phyloP scores from a whole-genome alignment of 2,888 invertebrate species.

The Folsomia manolachei region DNA sequence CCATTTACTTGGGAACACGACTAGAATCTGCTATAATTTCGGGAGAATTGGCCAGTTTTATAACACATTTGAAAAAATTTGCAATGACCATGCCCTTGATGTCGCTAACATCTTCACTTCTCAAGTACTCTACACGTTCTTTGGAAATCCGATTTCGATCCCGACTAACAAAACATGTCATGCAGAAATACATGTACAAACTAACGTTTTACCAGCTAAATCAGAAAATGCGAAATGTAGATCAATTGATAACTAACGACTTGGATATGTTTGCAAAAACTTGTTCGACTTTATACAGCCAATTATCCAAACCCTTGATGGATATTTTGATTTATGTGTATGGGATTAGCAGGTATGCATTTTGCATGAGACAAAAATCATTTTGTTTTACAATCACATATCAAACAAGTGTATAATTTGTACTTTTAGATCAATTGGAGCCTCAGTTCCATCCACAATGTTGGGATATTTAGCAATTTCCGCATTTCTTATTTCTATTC shows the following conservation, averaged over 20 bases:
- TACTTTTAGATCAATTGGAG: constrained; percentile 58
- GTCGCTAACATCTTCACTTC: constrained; percentile 24
- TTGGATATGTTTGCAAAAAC: constrained; percentile 97
- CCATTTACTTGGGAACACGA: constrained; percentile 89
- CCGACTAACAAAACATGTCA: constrained; percentile 79
- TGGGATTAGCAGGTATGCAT: constrained; percentile 68
- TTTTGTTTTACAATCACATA: not conserved
- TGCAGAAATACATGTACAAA: constrained; percentile 87
- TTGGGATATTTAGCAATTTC: constrained; percentile 82
- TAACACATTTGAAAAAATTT: constrained; percentile 40
- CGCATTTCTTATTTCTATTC: constrained; percentile 78
- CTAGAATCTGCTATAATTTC: constrained; percentile 70
- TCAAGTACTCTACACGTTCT: constrained; percentile 30
- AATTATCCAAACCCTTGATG: constrained; percentile 89
- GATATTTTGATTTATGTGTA: constrained; percentile 94
- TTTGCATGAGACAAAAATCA: not conserved
- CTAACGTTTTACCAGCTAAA: constrained; percentile 96
- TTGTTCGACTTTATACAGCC: constrained; percentile 91
- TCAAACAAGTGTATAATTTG: not conserved
- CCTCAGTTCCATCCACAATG: constrained; percentile 82
- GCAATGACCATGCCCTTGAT: constrained; percentile 48
- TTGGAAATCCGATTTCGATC: constrained; percentile 85
- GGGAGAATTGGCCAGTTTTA: constrained; percentile 36
- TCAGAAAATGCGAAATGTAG: constrained; percentile 83
- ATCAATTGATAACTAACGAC: constrained; percentile 92